Conservation (phyloP, 2,888 invertebrate species). For the Lepetodrilus schrolli region DNA sequence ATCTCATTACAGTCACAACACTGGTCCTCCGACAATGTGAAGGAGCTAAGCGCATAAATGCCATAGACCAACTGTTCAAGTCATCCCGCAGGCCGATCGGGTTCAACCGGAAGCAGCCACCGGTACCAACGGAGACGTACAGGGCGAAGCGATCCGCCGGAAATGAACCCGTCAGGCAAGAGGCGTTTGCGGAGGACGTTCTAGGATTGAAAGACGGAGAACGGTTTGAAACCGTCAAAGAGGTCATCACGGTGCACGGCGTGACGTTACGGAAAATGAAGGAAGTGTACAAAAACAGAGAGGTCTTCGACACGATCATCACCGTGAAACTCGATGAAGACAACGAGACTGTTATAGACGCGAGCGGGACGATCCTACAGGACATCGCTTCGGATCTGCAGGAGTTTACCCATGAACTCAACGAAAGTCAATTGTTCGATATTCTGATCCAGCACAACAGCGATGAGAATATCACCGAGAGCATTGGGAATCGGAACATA, state of each 20-base stretch:
- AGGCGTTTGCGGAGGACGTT: background rate
- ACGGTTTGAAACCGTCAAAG: background rate
- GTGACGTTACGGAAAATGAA: constrained; percentile 19
- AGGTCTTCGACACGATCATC: constrained; percentile 32
- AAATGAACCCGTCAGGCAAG: background rate
- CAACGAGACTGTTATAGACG: constrained; percentile 30
- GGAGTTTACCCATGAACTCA: background rate
- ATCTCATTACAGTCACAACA: background rate
- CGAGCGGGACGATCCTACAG: constrained; percentile 30
- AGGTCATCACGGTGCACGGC: constrained; percentile 30
- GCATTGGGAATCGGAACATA: background rate
- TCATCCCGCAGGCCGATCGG: background rate
- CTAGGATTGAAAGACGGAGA: constrained; percentile 2
- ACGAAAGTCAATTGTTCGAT: background rate
- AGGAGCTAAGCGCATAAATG: background rate
- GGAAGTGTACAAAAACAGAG: constrained; percentile 9
- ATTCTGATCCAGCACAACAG: background rate
- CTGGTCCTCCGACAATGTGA: background rate
- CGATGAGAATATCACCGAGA: background rate
- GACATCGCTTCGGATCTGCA: constrained; percentile 31
- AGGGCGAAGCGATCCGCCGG: constrained; percentile 1
- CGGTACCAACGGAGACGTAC: background rate
- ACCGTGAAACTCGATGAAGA: constrained; percentile 26
- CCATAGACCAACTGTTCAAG: background rate
- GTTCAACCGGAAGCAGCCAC: background rate